These are phyloP conservation scores for Ormyrus rosae DNA, from an alignment of 2,888 invertebrate species.

Conservation along the genomic window DNA sequence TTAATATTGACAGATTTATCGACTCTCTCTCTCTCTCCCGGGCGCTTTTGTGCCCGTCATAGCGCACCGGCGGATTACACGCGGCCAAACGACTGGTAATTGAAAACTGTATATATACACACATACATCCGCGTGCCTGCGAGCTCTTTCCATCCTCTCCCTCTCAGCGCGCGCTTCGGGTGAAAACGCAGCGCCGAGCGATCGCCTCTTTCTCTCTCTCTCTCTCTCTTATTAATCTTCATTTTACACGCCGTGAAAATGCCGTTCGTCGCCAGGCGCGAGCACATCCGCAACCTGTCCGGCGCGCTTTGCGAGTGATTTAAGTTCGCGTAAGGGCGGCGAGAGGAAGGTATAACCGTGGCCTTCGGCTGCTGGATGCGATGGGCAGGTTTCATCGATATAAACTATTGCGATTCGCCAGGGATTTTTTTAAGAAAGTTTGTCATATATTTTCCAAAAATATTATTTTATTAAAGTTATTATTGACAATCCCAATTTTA, in stretches of 20 bases:
- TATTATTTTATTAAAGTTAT: no score
- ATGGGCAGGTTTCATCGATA: no score
- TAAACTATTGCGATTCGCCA: no score
- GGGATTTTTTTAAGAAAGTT: no score
- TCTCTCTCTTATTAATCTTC: slow-evolving; percentile 50
- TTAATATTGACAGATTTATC: slow-evolving; percentile 70
- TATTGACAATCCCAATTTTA: no score
- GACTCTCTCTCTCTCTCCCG: slow-evolving; percentile 55
- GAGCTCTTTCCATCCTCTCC: background rate
- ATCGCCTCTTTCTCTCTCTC: slow-evolving; percentile 10
- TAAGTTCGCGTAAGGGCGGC: background rate
- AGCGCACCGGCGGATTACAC: slow-evolving; percentile 59
- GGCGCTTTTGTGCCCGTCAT: slow-evolving; percentile 62
- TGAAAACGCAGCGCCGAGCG: no score
- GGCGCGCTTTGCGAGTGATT: background rate
- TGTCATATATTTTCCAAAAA: no score
- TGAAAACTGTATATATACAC: slow-evolving; percentile 57
- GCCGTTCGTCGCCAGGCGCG: slow-evolving; percentile 25
- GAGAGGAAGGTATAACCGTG: background rate
- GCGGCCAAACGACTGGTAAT: slow-evolving; percentile 60
- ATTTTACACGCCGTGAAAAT: slow-evolving; percentile 35
- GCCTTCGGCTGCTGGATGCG: no score
- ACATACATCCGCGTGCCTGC: slow-evolving; percentile 35
- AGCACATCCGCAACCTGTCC: background rate
- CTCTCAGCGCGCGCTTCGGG: no score